Conservation (phyloP, 1,140 invertebrate species). For the Drosophila prosaltans region DNA sequence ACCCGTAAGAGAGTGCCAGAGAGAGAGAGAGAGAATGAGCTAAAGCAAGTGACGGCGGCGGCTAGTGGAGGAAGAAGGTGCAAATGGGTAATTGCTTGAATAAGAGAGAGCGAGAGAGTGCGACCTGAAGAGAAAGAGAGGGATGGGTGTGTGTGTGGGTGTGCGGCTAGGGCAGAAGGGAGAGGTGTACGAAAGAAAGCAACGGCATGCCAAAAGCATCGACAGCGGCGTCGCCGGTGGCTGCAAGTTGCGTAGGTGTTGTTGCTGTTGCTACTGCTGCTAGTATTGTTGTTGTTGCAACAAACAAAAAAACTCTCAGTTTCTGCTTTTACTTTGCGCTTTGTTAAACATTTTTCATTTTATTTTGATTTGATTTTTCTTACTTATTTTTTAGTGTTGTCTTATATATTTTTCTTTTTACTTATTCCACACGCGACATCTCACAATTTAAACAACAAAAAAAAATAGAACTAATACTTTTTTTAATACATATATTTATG, state of each 20-base stretch:
- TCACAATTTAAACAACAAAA: conserved; percentile 13
- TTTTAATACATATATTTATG: conserved; percentile 35
- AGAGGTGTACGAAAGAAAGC: conserved; percentile 56
- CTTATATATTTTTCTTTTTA: conserved; percentile 7
- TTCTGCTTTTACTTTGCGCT: conserved; percentile 76
- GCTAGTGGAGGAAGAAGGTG: neutral
- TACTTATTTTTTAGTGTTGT: neutral
- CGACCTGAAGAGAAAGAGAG: neutral
- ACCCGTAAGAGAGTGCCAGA: neutral
- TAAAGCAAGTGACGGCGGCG: conserved; percentile 1
- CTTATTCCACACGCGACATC: conserved; percentile 21
- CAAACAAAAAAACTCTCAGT: conserved; percentile 67
- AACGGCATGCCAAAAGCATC: conserved; percentile 58
- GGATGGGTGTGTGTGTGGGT: neutral
- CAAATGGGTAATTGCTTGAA: conserved; percentile 6
- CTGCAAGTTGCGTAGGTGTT: conserved; percentile 64
- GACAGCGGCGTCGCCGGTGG: conserved; percentile 14
- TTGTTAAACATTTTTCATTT: conserved; percentile 56
- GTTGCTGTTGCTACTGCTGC: conserved; percentile 17
- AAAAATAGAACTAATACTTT: conserved; percentile 1
- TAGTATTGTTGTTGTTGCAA: conserved; percentile 20
- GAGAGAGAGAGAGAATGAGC: conserved; percentile 13
- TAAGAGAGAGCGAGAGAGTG: neutral
- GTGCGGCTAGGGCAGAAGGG: conserved; percentile 1
- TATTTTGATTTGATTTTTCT: conserved; percentile 20